Evolutionary conservation across 2,888 invertebrate genomes (phyloP), one percentile per base, ranked within the genome.

Genomic region (Napeogenes inachia): DNA sequence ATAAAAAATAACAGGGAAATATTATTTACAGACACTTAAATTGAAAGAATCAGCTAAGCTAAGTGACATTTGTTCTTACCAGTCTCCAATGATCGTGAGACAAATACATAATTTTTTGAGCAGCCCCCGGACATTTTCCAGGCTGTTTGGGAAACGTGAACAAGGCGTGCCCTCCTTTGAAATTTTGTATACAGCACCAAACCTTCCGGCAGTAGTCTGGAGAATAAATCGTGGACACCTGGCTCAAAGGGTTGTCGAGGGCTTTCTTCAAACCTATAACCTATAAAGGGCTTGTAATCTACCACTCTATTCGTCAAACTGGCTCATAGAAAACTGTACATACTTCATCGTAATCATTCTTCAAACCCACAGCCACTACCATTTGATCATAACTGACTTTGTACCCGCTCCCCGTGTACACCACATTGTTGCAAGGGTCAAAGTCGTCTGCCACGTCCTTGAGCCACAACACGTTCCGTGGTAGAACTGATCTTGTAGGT

Each of bases 61-160:
- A 38, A 47, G 53, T 57, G 12, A 87, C 65, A 35, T 12, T 50
- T n/a, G 30, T 35, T 71, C 75, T 75, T 83, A 96, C 97, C 86
- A 92, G 93, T 75, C 94, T 92, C 77, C 97, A 93, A 81, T 94
- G 95, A 74, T 97, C 94, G 70, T 99, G 98, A 12, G 97, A 92
- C 4, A 99, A 91, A 79, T 98, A 99, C 87, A 95, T 94, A 68
- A 98, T 97, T 89, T 99, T 99, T 85, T 99, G 98, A 4, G 99
- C 98, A 0, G 99, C 99, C 0, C 99, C 99, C 0, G 98, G 95
- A 85, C 99, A 99, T 83, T 99, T 99, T 8, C 98, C 95, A 0
- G 96, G 95, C 0, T 94, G 92, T 68, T 92, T 92, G 0, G 99
- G 99, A 80, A 94, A 97, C 0, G 98, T 98, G 80, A 99, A 99